Conservation (phyloP, 2,113 vertebrate genomes). For the Zosterops japonicus region DNA sequence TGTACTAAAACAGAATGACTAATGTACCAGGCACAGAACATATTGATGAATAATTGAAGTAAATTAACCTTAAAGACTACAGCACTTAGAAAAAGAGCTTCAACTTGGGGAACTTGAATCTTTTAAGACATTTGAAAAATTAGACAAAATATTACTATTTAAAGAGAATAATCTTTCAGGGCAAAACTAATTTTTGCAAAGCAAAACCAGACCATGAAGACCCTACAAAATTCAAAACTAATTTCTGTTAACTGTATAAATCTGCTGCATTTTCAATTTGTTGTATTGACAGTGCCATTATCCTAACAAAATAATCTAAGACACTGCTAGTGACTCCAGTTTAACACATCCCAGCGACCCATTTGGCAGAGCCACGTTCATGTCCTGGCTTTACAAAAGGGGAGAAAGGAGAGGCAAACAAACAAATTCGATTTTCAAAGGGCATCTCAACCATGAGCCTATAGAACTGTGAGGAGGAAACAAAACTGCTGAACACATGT, state of each 20-base stretch:
- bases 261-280: neutral
- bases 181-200: neutral
- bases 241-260: neutral
- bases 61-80: neutral
- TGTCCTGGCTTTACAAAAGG: neutral
- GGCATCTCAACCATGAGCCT: neutral
- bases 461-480: rapidly evolving
- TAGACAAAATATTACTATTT: neutral
- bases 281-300: neutral
- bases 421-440: neutral
- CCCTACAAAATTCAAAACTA: neutral
- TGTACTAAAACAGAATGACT: neutral
- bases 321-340: neutral
- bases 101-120: neutral
- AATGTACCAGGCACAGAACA: neutral
- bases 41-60: neutral
- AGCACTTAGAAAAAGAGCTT: neutral
- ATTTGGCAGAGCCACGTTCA: rapidly evolving
- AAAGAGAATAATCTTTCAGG: neutral
- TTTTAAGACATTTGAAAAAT: neutral
- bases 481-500: neutral
- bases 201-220: neutral
- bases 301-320: neutral
- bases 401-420: neutral
- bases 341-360: neutral